Conservation (phyloP, 1,140 invertebrate species). For the Drosophila cardini region DNA sequence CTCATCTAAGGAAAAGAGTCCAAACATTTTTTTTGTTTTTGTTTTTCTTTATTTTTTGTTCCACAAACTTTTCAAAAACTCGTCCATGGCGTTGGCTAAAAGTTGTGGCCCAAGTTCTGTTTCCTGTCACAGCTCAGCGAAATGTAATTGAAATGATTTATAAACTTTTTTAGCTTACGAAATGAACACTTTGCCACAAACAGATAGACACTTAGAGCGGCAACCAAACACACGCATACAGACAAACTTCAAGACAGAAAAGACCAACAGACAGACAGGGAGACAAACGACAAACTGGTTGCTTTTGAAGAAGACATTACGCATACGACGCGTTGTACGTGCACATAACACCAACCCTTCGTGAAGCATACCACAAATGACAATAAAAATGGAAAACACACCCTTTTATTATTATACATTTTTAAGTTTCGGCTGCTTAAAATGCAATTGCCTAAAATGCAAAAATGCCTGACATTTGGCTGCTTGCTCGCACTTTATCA, state of each 20-base stretch:
- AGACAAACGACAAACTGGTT: slow-evolving; percentile 20
- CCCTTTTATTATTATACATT: not conserved
- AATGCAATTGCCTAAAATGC: slow-evolving; percentile 80
- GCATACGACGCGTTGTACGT: slow-evolving; percentile 52
- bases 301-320: slow-evolving; percentile 49
- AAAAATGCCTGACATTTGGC: slow-evolving; percentile 56
- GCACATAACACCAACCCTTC: slow-evolving; percentile 17
- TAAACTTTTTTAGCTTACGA: slow-evolving; percentile 69
- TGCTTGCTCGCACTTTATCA: slow-evolving; percentile 63
- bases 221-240: slow-evolving; percentile 11
- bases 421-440: slow-evolving; percentile 61
- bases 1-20: slow-evolving; percentile 5
- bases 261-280: slow-evolving; percentile 10
- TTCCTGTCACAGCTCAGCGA: slow-evolving; percentile 75
- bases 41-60: slow-evolving; percentile 10
- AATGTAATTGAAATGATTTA: slow-evolving; percentile 83
- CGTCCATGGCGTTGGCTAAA: slow-evolving; percentile 28
- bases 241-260: not conserved
- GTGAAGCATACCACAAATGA: slow-evolving; percentile 18
- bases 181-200: slow-evolving; percentile 44
- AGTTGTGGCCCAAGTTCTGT: slow-evolving; percentile 62
- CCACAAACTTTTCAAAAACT: slow-evolving; percentile 62
- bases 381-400: slow-evolving; percentile 15
- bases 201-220: slow-evolving; percentile 18
- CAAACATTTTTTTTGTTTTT: not conserved